Evolutionary conservation across 2,888 invertebrate species (phyloP), one percentile per base, ranked within the genome.

Genomic region (Nephrotoma appendiculata): DNA sequence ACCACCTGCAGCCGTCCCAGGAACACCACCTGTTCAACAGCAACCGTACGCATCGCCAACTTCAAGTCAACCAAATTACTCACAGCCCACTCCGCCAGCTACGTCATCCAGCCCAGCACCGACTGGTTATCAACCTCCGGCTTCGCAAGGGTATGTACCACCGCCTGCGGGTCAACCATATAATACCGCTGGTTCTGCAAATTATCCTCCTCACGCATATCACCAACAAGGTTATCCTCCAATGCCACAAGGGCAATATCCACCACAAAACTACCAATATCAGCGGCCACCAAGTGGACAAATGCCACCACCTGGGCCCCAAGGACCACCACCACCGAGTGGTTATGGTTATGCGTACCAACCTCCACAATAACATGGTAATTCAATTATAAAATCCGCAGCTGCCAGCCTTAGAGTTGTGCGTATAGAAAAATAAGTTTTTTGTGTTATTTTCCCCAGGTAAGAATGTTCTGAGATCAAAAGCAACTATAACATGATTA

Each of bases 311-410:
- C 94, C 94, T 0, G 94, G 94, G 5, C 95, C 95, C 3, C 95
- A 95, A 88, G 95, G 95, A 5, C 95, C 94, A 41, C 95, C 94
- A 6, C 94, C 96, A 6, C 95, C 96, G 88, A 95, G 95, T 87
- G 94, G 94, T 87, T 96, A 96, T 90, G 94, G 96, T 57, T 96
- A 96, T 90, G 94, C 84, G 15, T 96, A 96, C 90, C 96, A 96
- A 89, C 96, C 96, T 88, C 95, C 96, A 45, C 91, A 91, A 88
- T 91, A 90, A 90, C 85, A 86, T 86, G 31, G 31, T 71, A 9
- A 71, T 71, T 4, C 71, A 31, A 71, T 52, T 52, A n/a, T 52
- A 52, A 52, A 52, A 52, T 15, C 31, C 31, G 31, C 52, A 52
- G n/a, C 52, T 6, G 41, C 42, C 83, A 83, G 41, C 41, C 12